Evolutionary conservation across 2,113 vertebrate species (phyloP).

Genomic region (Oreocharis arfaki): DNA sequence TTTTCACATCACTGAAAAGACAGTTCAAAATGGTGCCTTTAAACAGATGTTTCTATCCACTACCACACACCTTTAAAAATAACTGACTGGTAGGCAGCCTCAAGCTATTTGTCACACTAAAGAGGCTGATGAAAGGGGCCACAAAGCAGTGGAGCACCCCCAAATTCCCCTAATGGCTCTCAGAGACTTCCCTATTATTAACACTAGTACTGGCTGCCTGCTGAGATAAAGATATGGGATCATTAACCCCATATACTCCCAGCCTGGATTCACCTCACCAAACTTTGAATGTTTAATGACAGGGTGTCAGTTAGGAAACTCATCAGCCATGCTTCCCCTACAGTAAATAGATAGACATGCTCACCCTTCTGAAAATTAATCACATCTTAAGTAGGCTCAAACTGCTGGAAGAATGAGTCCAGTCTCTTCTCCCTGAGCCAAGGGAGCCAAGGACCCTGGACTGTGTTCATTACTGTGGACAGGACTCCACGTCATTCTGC

Average conservation of each 20-base stretch:
- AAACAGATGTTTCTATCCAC: constrained; percentile 1
- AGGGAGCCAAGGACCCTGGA: accelerated
- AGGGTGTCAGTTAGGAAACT: neutral
- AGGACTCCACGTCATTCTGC: neutral
- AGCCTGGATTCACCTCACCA: neutral
- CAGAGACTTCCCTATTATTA: neutral
- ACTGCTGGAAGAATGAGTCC: neutral
- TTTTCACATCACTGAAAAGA: neutral
- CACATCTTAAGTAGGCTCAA: neutral
- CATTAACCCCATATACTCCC: neutral
- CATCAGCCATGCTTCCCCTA: neutral
- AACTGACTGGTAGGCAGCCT: neutral
- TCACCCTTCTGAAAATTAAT: neutral
- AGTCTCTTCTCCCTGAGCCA: neutral
- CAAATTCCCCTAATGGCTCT: constrained; percentile 12
- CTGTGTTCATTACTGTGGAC: neutral
- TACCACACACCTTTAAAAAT: constrained; percentile 16
- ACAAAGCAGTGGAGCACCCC: neutral
- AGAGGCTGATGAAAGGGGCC: constrained; percentile 21
- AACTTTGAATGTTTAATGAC: neutral
- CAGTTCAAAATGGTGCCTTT: neutral
- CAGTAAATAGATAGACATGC: neutral
- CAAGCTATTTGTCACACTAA: constrained; percentile 31
- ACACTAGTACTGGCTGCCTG: neutral
- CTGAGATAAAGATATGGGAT: neutral